These are phyloP conservation scores for Physella acuta DNA, from an alignment of 1,140 invertebrate species.

Conservation along the genomic window DNA sequence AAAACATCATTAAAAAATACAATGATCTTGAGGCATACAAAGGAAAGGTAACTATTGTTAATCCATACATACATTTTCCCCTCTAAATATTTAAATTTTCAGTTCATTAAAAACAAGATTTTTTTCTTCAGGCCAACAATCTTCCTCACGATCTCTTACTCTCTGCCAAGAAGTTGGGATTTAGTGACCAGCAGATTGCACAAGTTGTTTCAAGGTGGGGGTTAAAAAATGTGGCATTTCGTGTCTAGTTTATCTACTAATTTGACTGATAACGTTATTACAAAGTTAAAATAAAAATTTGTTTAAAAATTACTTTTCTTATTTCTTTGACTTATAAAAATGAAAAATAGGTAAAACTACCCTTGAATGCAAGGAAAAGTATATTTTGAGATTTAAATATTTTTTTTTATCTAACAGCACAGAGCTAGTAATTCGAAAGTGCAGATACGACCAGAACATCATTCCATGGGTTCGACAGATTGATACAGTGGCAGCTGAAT, in stretches of 20 bases:
- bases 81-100: no score
- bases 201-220: conserved; percentile 80
- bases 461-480: conserved; percentile 94
- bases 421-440: conserved; percentile 60
- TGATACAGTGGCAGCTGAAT: conserved; percentile 98
- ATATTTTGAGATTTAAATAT: no score
- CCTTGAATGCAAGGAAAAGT: no score
- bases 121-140: conserved; percentile 32
- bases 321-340: no score
- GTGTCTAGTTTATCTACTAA: no score
- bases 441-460: conserved; percentile 62
- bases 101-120: conserved; percentile 1
- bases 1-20: conserved; percentile 83
- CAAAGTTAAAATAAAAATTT: no score
- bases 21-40: conserved; percentile 64
- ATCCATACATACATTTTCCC: no score
- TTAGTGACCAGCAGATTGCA: conserved; percentile 97
- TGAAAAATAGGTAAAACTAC: no score
- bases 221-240: no score
- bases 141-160: conserved; percentile 66
- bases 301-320: no score
- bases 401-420: conserved; percentile 53
- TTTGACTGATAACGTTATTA: no score
- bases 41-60: conserved; percentile 37
- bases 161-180: conserved; percentile 89